phyloP scores from a whole-genome alignment of 2,888 invertebrate species.

The Epirrita christyi region DNA sequence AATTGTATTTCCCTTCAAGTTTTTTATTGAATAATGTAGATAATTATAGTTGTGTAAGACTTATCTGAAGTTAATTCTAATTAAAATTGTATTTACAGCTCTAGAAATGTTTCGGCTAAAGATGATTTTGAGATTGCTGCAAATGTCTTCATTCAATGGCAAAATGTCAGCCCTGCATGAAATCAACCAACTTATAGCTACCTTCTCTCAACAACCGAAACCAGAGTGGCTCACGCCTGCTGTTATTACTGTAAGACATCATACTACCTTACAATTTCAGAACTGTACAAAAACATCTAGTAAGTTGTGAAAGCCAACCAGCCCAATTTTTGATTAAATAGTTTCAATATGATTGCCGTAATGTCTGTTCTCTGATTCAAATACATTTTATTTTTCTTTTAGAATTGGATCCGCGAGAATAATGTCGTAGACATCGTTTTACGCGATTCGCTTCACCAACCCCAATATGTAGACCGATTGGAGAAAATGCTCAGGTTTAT shows the following conservation, averaged over 20 bases:
- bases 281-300: not conserved
- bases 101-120: conserved; percentile 97
- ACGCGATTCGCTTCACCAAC: conserved; percentile 97
- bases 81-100: conserved; percentile 65
- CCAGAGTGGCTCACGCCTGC: conserved; percentile 97
- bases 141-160: conserved; percentile 99
- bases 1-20: too few species aligned
- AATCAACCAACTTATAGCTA: conserved; percentile 97
- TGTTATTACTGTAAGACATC: conserved; percentile 92
- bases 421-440: conserved; percentile 97
- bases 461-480: conserved; percentile 98
- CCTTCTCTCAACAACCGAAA: conserved; percentile 95
- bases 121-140: conserved; percentile 96
- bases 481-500: conserved; percentile 99
- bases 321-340: not conserved
- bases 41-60: too few species aligned
- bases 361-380: not conserved
- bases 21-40: too few species aligned
- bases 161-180: conserved; percentile 99
- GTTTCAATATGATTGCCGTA: not conserved
- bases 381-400: conserved; percentile 45
- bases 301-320: not conserved
- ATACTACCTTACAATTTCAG: not conserved
- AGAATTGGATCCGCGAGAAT: conserved; percentile 98
- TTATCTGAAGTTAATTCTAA: not conserved